A percentile compares a stretch with the other conserved stretches of the same genome.
Evolutionary conservation across 2,888 invertebrate genomes (phyloP).

Genomic region (Diarsia mendica): DNA sequence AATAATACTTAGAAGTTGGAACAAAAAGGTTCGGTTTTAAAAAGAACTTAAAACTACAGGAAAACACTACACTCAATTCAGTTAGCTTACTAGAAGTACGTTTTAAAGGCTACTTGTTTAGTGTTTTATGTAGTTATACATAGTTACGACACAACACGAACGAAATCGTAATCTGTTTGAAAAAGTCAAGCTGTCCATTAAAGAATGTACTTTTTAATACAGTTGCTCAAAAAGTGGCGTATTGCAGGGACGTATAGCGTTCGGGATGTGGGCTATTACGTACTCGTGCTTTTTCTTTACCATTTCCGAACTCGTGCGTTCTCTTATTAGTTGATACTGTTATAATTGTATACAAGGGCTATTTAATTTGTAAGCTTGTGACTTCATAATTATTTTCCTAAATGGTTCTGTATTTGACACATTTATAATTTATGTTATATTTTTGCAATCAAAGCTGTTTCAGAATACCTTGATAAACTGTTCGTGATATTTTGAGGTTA

Average conservation of each 20-base stretch:
- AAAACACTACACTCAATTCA: not conserved
- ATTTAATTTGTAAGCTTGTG: not conserved
- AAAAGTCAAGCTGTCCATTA: not conserved
- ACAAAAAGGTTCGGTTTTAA: not conserved
- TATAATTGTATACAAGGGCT: not conserved
- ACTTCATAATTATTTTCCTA: not conserved
- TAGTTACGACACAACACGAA: not conserved
- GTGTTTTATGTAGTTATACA: too few relatives aligned
- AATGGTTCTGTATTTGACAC: not conserved
- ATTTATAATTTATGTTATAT: not conserved
- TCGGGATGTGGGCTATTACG: too few relatives aligned
- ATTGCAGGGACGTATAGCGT: too few relatives aligned
- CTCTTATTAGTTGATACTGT: too few relatives aligned
- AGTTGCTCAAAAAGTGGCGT: too few relatives aligned
- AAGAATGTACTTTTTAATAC: too few relatives aligned
- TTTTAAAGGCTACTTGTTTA: not conserved
- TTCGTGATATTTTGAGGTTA: slow-evolving; percentile 14
- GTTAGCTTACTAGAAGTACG: not conserved
- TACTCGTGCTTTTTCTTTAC: too few relatives aligned
- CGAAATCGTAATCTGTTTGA: not conserved
- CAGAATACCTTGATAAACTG: slow-evolving; percentile 6
- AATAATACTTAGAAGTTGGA: not conserved
- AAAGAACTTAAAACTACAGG: not conserved
- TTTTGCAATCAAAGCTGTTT: slow-evolving; percentile 23
- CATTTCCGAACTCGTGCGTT: too few relatives aligned